phyloP scores from a whole-genome alignment of 2,113 vertebrate species.

The Ptyas mucosa region DNA sequence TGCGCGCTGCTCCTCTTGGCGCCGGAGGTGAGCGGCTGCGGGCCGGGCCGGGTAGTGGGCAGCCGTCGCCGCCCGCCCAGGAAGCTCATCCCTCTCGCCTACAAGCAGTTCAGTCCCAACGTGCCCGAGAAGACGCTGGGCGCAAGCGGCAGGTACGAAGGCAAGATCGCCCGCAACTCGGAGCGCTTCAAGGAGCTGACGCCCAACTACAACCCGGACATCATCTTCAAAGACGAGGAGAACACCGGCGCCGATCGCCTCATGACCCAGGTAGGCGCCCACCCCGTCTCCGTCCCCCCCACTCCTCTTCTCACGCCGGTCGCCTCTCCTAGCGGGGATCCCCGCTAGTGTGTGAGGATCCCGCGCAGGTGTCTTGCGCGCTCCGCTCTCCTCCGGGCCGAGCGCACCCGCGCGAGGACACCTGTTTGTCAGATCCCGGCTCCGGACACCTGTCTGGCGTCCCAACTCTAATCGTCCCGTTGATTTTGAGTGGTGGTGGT shows the following conservation, averaged over 20 bases:
- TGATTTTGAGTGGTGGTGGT: not conserved
- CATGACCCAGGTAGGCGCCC: slow-evolving; percentile 88
- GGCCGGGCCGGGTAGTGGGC: slow-evolving; percentile 94
- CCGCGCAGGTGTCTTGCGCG: not conserved
- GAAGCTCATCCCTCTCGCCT: slow-evolving; percentile 90
- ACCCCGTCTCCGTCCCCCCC: too few relatives aligned
- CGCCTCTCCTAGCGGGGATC: not conserved
- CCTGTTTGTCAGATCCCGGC: not conserved
- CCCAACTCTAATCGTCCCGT: too few relatives aligned
- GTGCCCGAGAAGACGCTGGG: slow-evolving; percentile 96
- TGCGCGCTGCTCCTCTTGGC: slow-evolving; percentile 71
- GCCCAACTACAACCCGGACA: slow-evolving; percentile 97
- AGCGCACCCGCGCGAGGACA: not conserved
- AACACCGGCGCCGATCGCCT: slow-evolving; percentile 95
- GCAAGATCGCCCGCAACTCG: slow-evolving; percentile 90
- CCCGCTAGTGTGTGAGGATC: not conserved
- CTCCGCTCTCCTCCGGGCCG: not conserved
- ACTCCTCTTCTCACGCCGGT: not conserved
- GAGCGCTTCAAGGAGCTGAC: slow-evolving; percentile 95
- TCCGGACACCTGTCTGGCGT: not conserved
- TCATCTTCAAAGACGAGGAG: slow-evolving; percentile 99
- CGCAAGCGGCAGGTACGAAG: slow-evolving; percentile 92
- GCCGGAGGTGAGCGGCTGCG: slow-evolving; percentile 87
- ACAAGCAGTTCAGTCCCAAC: slow-evolving; percentile 91
- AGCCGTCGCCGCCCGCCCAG: slow-evolving; percentile 86